phyloP scores from a whole-genome alignment of 2,797 vertebrate species.

The Xenops minutus region DNA sequence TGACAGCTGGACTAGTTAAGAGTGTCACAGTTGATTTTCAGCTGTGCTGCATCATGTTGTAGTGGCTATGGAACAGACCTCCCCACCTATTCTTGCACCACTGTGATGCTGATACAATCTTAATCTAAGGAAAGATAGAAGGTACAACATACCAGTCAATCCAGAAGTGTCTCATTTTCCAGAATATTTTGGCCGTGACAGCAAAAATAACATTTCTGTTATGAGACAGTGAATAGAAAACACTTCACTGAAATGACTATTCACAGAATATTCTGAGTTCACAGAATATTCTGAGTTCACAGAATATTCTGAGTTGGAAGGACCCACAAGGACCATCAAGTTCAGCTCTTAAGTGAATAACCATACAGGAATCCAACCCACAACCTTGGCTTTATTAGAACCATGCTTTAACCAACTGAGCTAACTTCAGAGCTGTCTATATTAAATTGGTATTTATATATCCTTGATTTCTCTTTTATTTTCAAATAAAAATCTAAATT shows the following conservation, averaged over 20 bases:
- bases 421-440: background rate
- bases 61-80: background rate
- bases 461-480: background rate
- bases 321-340: background rate
- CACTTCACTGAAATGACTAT: background rate
- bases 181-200: background rate
- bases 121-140: background rate
- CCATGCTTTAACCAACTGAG: background rate
- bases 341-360: background rate
- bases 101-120: background rate
- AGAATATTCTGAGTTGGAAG: background rate
- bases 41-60: background rate
- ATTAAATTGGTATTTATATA: background rate
- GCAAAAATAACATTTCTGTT: background rate
- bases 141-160: background rate
- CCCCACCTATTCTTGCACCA: fast-evolving
- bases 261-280: background rate
- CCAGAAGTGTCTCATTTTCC: background rate
- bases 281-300: background rate
- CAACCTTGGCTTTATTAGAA: background rate
- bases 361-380: background rate
- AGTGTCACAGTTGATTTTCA: background rate
- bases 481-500: background rate
- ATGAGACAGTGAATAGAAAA: background rate
- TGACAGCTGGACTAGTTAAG: background rate